Evolutionary conservation across 2,113 vertebrate genomes (phyloP), one percentile per base, ranked within the genome.

Genomic region (Sturnus vulgaris): DNA sequence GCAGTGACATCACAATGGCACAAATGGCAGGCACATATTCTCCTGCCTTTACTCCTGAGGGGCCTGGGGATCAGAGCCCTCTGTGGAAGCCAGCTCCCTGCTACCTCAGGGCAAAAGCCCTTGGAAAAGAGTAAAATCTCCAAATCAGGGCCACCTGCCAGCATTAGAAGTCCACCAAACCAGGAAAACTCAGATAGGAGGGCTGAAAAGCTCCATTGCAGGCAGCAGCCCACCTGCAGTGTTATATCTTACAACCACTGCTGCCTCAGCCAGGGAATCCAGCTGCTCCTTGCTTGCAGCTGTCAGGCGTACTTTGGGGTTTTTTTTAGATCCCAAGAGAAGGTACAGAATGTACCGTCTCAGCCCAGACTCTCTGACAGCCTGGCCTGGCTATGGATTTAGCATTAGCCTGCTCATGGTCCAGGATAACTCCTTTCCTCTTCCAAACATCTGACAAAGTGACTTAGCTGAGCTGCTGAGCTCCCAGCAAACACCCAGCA

Each of bases 401-500:
- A 77, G 82, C 63, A 56, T 42, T 33, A 88, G 92, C 47, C 60
- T 78, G 68, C 80, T 95, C 24, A 13, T 50, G 81, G 80, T 44
- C 80, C 80, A 78, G 60, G 69, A 83, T 50, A 92, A 83, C 47
- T 93, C 93, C 8, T 1, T 78, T 90, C 82, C 76, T 92, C 70
- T 72, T 88, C 76, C 91, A 95, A 92, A 90, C 55, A 66, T 92
- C 82, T 94, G 86, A 88, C 90, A 95, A 93, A 90, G 50, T 78
- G 76, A 88, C 50, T 80, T 73, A 81, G 81, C 17, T 1, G 49
- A 72, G 85, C 49, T 0, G 7, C 65, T 11, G 71, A 56, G 71
- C 47, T 92, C 65, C 68, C 71, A 66, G 91, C 31, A 65, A 90
- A 77, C 50, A 24, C 2, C 2, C 15, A 77, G 83, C 30, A 1